Evolutionary conservation across 35 echinoderm and acorn worm species (phyloP), one percentile per base, ranked within the genome.

Genomic region (Chiridota heheva): DNA sequence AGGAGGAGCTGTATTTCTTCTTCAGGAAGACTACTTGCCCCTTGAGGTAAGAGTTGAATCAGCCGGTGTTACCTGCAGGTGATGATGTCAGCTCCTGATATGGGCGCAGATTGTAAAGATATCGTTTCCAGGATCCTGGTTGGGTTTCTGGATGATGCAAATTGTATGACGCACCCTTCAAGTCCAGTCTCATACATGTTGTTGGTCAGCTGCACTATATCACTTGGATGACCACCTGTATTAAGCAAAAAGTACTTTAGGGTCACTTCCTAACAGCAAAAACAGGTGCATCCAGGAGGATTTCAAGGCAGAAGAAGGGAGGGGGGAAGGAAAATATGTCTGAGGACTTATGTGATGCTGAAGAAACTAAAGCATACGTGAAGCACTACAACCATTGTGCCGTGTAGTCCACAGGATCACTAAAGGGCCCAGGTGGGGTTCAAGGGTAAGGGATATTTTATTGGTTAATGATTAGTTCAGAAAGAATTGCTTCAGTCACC

Each of bases 71-170:
- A 73, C 8, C 41, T 25, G 33, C 91, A 94, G 10, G 69, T 80
- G 28, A 42, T 60, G 31, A 94, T 77, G 2, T 68, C 86, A 16
- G 82, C 81, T 68, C 91, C 91, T 44, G 39, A 55, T 0, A 70
- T 79, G 27, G 72, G 59, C 22, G 89, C 80, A 30, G 43, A 26
- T 42, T 84, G 80, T 36, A 95, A 53, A 53, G 71, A 76, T 28
- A 95, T 76, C 1, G 73, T 27, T n/a, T 48, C 43, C 37, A 96
- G 43, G 25, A 42, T 96, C 16, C 81, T 66, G 7, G 81, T 67
- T 18, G 87, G 91, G 41, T 96, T 96, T 25, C 81, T 59, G 36
- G 91, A 73, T 36, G 91, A 86, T 20, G 73, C 44, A 22, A 96
- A 29, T 51, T 90, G 91, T 40, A 63, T 67, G 42, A 96, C 77